Evolutionary conservation across 2,113 vertebrate species (phyloP).

Genomic region (Aphyosemion australe): DNA sequence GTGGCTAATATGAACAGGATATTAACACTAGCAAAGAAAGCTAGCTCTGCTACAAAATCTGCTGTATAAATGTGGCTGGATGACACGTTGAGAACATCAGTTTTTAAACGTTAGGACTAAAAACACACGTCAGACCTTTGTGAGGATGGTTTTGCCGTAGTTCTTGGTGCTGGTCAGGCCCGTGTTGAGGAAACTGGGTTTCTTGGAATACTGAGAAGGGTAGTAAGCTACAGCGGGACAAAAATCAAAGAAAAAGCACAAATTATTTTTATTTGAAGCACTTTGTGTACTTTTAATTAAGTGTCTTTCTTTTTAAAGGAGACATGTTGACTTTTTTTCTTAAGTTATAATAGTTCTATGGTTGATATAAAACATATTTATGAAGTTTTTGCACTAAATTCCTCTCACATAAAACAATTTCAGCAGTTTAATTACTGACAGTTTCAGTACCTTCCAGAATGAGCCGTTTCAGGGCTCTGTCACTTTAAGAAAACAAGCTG

Average conservation of each 20-base stretch:
- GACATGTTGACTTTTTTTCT: no score
- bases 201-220: constrained; percentile 81
- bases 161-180: constrained; percentile 98
- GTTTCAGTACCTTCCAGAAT: no score
- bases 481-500: no score
- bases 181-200: constrained; percentile 93
- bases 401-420: no score
- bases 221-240: constrained; percentile 83
- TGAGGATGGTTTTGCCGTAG: constrained; percentile 98
- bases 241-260: constrained; percentile 16
- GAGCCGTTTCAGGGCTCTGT: no score
- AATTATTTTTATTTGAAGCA: neutral
- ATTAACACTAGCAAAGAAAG: neutral
- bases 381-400: no score
- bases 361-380: no score
- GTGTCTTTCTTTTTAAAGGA: no score
- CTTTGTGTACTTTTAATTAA: neutral
- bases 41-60: constrained; percentile 17
- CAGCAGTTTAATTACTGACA: no score
- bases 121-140: constrained; percentile 83
- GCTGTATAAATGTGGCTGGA: constrained; percentile 4
- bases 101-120: neutral
- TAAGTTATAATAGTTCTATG: no score
- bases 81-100: constrained; percentile 21
- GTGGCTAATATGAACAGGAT: neutral